Conservation (phyloP, 2,113 vertebrate species). For the Apteryx mantelli region DNA sequence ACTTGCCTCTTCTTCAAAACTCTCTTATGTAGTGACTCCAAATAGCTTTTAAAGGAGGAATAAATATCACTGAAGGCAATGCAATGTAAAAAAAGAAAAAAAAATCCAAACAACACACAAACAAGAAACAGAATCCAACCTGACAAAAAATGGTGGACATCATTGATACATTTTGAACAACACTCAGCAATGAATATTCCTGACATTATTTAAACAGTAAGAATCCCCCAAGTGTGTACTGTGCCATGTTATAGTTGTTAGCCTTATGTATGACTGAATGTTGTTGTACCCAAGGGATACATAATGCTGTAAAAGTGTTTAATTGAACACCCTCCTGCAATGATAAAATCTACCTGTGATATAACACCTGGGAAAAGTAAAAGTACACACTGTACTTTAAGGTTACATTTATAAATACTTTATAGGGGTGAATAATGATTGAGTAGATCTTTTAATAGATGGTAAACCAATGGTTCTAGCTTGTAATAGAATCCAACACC, state of each 20-base stretch:
- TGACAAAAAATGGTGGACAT: neutral
- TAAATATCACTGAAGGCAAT: neutral
- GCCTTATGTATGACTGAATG: neutral
- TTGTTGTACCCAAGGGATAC: neutral
- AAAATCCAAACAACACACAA: neutral
- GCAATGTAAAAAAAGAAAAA: neutral
- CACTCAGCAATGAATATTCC: neutral
- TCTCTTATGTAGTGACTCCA: neutral
- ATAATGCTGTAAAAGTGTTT: neutral
- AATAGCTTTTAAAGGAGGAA: constrained; percentile 3
- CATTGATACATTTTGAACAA: neutral
- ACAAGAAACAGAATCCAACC: neutral
- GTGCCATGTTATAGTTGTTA: neutral
- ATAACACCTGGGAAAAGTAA: neutral
- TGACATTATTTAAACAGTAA: neutral
- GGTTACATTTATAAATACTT: neutral
- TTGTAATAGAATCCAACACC: neutral
- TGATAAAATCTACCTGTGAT: neutral
- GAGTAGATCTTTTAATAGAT: neutral
- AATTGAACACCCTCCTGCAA: neutral
- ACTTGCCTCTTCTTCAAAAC: neutral
- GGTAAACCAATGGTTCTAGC: neutral
- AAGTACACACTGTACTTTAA: neutral
- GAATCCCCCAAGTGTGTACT: neutral
- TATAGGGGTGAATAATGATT: neutral